A percentile compares a stretch with the other conserved stretches of the same genome.
Evolutionary conservation across 2,797 vertebrate genomes (phyloP).

Genomic region (Bucorvus abyssinicus): DNA sequence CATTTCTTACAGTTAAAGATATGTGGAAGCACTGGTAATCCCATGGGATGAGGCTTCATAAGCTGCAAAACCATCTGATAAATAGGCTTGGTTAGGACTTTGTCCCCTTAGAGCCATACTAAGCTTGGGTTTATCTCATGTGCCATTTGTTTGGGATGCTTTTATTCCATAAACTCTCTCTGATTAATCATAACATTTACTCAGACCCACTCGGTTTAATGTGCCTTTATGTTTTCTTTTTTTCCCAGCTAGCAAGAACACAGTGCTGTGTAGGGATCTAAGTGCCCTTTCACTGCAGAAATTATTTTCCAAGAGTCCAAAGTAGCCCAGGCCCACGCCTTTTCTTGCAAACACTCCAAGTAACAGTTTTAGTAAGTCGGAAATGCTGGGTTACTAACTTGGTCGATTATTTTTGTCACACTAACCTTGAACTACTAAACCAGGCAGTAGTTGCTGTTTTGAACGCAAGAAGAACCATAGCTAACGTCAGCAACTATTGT

Average conservation of each 20-base stretch:
- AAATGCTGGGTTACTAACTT: background rate
- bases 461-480: background rate
- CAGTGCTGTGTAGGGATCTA: background rate
- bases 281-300: background rate
- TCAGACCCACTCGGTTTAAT: background rate
- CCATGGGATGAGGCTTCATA: background rate
- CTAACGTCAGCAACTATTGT: background rate
- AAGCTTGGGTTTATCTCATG: conserved; percentile 19
- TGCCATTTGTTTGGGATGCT: conserved; percentile 25
- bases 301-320: background rate
- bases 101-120: background rate
- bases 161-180: conserved; percentile 27
- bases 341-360: background rate
- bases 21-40: background rate
- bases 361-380: background rate
- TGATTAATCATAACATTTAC: conserved; percentile 31
- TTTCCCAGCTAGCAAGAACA: background rate
- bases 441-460: background rate
- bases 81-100: background rate
- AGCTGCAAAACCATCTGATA: conserved; percentile 10
- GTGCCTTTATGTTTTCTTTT: background rate
- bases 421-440: conserved; percentile 50
- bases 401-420: conserved; percentile 50
- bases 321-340: background rate
- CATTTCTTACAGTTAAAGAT: background rate